These are phyloP conservation scores for Tenebrosternarchus preto DNA, from an alignment of 2,113 vertebrate species.

Conservation along the genomic window DNA sequence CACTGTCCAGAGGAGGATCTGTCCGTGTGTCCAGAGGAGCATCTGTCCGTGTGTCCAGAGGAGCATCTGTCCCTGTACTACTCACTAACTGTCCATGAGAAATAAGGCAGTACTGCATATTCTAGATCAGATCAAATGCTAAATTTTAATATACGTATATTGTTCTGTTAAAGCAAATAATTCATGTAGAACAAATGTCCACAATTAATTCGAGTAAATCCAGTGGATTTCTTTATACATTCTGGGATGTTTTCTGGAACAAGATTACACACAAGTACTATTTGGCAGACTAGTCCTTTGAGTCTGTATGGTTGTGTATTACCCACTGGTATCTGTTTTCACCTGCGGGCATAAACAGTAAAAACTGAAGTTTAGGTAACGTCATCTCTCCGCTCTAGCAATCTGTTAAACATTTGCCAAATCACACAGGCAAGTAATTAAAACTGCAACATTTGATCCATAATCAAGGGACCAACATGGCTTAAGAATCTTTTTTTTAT, in stretches of 20 bases:
- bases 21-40: not conserved
- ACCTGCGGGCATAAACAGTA: not conserved
- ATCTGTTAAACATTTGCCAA: not conserved
- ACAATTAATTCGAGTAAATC: too few relatives aligned
- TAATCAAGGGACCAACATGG: not conserved
- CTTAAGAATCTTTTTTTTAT: not conserved
- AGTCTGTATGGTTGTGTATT: not conserved
- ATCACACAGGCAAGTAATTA: slow-evolving; percentile 1
- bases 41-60: too few relatives aligned
- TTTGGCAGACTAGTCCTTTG: not conserved
- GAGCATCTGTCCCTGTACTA: too few relatives aligned
- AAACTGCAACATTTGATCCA: slow-evolving; percentile 20
- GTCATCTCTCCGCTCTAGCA: not conserved
- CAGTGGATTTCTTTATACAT: too few relatives aligned
- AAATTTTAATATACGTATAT: not conserved
- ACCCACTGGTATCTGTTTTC: not conserved
- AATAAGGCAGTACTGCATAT: too few relatives aligned
- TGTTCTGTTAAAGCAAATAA: not conserved
- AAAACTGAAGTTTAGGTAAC: not conserved
- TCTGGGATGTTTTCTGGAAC: not conserved
- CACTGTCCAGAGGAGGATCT: not conserved
- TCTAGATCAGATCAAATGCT: too few relatives aligned
- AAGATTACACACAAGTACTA: not conserved
- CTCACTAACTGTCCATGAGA: too few relatives aligned
- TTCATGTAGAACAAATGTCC: too few relatives aligned